phyloP scores from a whole-genome alignment of 2,888 invertebrate species.

The Cremastinae sp. region DNA sequence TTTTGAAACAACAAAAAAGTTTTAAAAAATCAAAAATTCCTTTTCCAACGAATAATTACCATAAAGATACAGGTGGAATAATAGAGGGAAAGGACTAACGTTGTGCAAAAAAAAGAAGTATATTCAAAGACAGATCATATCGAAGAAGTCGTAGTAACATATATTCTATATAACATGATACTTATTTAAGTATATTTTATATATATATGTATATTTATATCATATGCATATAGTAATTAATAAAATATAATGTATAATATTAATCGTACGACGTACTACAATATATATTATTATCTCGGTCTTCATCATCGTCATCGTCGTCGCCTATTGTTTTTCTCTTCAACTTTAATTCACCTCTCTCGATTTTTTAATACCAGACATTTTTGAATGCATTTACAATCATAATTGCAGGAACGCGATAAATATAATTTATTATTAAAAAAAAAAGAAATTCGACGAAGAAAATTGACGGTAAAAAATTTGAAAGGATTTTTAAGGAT shows the following conservation, averaged over 20 bases:
- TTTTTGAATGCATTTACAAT: slow-evolving; percentile 15
- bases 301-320: slow-evolving; percentile 71
- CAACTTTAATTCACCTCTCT: slow-evolving; percentile 27
- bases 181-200: slow-evolving; percentile 72
- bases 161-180: slow-evolving; percentile 75
- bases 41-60: too few relatives aligned
- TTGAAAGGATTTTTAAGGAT: not conserved
- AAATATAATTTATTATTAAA: too few relatives aligned
- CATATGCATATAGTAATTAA: slow-evolving; percentile 75
- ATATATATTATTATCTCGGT: slow-evolving; percentile 75
- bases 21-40: not conserved
- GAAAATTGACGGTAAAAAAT: not conserved
- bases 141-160: slow-evolving; percentile 67
- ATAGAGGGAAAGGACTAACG: slow-evolving; percentile 8
- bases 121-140: slow-evolving; percentile 45
- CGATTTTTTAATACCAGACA: slow-evolving; percentile 24
- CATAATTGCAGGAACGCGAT: not conserved
- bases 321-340: slow-evolving; percentile 56
- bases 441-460: not conserved
- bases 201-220: slow-evolving; percentile 67
- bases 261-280: slow-evolving; percentile 72
- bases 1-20: not conserved
- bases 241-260: slow-evolving; percentile 78
- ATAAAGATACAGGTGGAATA: not conserved
- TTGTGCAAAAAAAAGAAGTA: slow-evolving; percentile 16